Evolutionary conservation across 2,113 vertebrate genomes (phyloP), one percentile per base, ranked within the genome.

Genomic region (Laticauda laticaudata): DNA sequence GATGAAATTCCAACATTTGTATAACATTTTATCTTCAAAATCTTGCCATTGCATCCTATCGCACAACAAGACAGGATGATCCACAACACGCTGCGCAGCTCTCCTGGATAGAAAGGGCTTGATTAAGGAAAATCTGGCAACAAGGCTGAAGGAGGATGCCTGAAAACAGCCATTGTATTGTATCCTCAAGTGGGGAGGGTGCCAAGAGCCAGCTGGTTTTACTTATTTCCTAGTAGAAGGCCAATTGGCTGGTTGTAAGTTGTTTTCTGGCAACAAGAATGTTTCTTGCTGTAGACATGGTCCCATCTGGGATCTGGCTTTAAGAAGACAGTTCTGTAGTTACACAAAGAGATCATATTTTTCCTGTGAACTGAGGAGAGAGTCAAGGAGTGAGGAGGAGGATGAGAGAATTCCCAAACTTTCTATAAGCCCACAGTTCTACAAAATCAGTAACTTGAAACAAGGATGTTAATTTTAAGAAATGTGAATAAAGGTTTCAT

Each of bases 161-260:
- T 90, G 87, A 94, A 92, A 87, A 89, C 55, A 86, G 88, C 88
- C 87, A 56, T 94, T 92, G 93, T 90, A 91, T 61, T 92, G 93
- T 92, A 91, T 61, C 64, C 55, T 64, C 11, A 43, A 59, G 69
- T 55, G 69, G 91, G 34, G 29, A 0, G 2, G 8, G 15, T 61
- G 87, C 90, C 90, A 93, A 43, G 64, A 85, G 8, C 34, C 48
- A 86, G 45, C 69, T n/a, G 55, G 55, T n/a, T 89, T 61, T 64
- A 24, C 56, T 90, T 43, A 54, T 34, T 90, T 92, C 88, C 88
- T 86, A 53, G 7, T 45, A 54, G 75, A 92, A 92, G 57, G 87
- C 81, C 48, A 87, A 90, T 24, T 64, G 54, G 45, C 54, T 61
- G 56, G 23, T 90, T 75, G 23, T 69, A 89, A 91, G 43, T 15